Evolutionary conservation across 2,888 invertebrate genomes (phyloP), one percentile per base, ranked within the genome.

Genomic region (Cheilosia soror): DNA sequence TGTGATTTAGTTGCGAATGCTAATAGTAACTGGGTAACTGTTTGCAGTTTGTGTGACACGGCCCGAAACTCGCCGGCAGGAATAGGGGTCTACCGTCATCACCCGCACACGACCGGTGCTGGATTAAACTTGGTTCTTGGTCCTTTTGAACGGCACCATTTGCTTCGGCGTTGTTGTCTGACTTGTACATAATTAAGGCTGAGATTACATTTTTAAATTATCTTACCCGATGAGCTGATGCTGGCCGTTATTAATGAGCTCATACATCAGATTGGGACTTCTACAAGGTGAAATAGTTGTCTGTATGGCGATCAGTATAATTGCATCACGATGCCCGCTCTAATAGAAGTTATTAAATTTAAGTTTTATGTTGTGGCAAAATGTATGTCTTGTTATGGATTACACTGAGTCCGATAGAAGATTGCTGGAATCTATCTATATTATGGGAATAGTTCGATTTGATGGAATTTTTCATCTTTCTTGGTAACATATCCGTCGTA

Each of bases 1-100:
- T 69, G 84, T 84, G 80, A 84, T 80, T 84, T 84, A 84, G 84
- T 84, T 66, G 75, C 51, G 71, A 44, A 66, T 84, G 80, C 79
- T 84, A 84, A 79, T 79, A 58, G 78, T 62, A 78, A 68, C 62
- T 71, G 33, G 60, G 49, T 84, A 84, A 84, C 84, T 84, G 84
- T 84, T 84, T 55, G 51, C 65, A 4, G 42, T 42, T 62, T 75
- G 65, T 79, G 73, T 63, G 69, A 84, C 79, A 79, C 71, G 71
- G 69, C 37, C 57, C 55, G 68, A 75, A 42, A 44, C 42, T 42
- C 9, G 37, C 47, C 42, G 7, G 40, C 29, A 42, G 53, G 42
- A 20, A 73, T 53, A 57, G n/a, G 57, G 73, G 29, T 11, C 11
- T 20, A 20, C 20, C 20, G 20, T 20, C 84, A 65, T 84, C 79